phyloP scores from a whole-genome alignment of 2,888 invertebrate species.

The Endotricha flammealis region DNA sequence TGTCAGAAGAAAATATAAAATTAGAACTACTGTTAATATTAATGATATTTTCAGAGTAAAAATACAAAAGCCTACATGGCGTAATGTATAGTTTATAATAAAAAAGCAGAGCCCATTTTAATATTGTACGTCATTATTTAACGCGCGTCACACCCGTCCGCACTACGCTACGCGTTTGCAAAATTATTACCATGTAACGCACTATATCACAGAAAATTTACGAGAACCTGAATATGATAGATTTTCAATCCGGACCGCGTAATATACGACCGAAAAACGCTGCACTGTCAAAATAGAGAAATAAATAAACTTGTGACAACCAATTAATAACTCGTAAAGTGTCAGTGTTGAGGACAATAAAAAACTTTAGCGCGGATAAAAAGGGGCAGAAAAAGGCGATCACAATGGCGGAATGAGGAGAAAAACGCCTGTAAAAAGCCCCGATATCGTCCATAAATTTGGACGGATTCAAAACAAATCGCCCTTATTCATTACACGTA shows the following conservation, averaged over 20 bases:
- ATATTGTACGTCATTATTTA: slow-evolving; percentile 72
- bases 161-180: slow-evolving; percentile 68
- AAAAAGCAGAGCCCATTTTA: slow-evolving; percentile 61
- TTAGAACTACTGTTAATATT: no score
- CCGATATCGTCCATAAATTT: slow-evolving; percentile 74
- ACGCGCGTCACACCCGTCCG: slow-evolving; percentile 70
- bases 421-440: slow-evolving; percentile 72
- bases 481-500: slow-evolving; percentile 77
- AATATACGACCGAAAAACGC: slow-evolving; percentile 70
- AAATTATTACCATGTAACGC: slow-evolving; percentile 74
- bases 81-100: slow-evolving; percentile 36
- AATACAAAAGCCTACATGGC: no score
- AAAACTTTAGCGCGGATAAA: slow-evolving; percentile 58
- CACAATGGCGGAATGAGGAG: slow-evolving; percentile 68
- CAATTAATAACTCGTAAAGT: slow-evolving; percentile 79
- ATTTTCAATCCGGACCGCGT: slow-evolving; percentile 74
- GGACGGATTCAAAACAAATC: slow-evolving; percentile 77
- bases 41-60: no score
- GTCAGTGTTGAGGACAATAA: slow-evolving; percentile 71
- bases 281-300: slow-evolving; percentile 75
- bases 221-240: slow-evolving; percentile 78
- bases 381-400: slow-evolving; percentile 70
- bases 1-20: no score
- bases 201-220: slow-evolving; percentile 76
- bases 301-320: slow-evolving; percentile 76